Evolutionary conservation across 2,888 invertebrate genomes (phyloP).

Genomic region (Troilus luridus): DNA sequence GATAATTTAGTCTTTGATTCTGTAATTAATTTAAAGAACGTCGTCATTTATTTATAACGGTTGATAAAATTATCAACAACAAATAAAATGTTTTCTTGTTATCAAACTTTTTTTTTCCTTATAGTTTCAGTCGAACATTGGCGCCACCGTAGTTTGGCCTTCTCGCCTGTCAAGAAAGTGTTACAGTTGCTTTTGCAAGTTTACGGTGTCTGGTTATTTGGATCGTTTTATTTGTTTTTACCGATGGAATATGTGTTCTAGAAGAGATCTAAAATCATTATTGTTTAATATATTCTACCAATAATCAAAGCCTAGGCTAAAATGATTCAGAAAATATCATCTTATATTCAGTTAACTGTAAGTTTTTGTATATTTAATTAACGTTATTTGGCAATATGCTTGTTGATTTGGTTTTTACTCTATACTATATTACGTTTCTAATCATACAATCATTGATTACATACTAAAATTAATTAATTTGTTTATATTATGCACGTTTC

Average conservation of each 20-base stretch:
- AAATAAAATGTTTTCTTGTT: neutral
- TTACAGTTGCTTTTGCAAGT: neutral
- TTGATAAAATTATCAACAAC: neutral
- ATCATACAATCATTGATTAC: neutral
- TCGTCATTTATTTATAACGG: neutral
- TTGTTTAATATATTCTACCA: neutral
- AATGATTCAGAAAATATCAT: neutral
- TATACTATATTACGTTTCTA: neutral
- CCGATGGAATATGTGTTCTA: constrained; percentile 12
- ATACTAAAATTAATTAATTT: neutral
- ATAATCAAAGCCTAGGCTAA: neutral
- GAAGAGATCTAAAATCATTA: neutral
- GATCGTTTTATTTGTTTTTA: neutral
- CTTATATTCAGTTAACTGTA: neutral
- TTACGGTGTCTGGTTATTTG: neutral
- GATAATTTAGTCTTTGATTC: neutral
- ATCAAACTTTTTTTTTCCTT: neutral
- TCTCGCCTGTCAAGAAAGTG: constrained; percentile 18
- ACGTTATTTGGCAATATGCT: neutral
- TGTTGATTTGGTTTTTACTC: neutral
- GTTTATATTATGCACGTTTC: neutral
- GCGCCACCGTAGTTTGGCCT: neutral
- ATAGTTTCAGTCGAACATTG: neutral
- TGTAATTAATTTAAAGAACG: neutral
- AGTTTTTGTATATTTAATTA: neutral